Evolutionary conservation across 2,888 invertebrate species (phyloP).

Genomic region (Bhutanitis thaidina): DNA sequence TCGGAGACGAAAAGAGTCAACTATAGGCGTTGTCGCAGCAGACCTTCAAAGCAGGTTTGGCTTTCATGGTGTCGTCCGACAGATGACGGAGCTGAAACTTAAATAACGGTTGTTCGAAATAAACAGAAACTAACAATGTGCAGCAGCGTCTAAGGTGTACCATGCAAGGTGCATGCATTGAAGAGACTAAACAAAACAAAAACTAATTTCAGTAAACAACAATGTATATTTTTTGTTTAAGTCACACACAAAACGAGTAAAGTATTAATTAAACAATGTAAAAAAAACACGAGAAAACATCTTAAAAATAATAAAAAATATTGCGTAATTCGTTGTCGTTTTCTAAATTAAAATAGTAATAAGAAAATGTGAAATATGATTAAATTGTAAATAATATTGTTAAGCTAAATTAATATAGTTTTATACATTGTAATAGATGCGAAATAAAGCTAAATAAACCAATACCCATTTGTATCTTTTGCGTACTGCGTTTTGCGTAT

Average conservation of each 20-base stretch:
- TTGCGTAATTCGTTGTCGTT: conserved; percentile 21
- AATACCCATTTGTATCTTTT: too few relatives aligned
- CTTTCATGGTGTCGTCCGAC: too few relatives aligned
- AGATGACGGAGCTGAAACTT: too few relatives aligned
- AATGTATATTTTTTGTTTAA: conserved; percentile 8
- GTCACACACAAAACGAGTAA: conserved; percentile 14
- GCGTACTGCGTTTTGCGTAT: too few relatives aligned
- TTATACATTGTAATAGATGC: background rate
- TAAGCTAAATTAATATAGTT: background rate
- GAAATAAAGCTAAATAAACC: background rate
- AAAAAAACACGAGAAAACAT: conserved; percentile 9
- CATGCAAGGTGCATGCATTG: too few relatives aligned
- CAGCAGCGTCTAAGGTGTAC: too few relatives aligned
- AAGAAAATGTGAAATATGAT: background rate
- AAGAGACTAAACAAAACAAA: background rate
- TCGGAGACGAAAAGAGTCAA: too few relatives aligned
- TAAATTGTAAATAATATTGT: conserved; percentile 11
- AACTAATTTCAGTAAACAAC: background rate
- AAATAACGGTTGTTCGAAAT: too few relatives aligned
- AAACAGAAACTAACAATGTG: too few relatives aligned
- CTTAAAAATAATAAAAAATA: conserved; percentile 23
- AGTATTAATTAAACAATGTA: conserved; percentile 14
- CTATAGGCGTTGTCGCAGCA: too few relatives aligned
- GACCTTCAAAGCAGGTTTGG: too few relatives aligned
- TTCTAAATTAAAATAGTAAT: conserved; percentile 1